These are phyloP conservation scores for Tetranychus truncatus DNA, from an alignment of 2,888 invertebrate genomes.

Conservation along the genomic window DNA sequence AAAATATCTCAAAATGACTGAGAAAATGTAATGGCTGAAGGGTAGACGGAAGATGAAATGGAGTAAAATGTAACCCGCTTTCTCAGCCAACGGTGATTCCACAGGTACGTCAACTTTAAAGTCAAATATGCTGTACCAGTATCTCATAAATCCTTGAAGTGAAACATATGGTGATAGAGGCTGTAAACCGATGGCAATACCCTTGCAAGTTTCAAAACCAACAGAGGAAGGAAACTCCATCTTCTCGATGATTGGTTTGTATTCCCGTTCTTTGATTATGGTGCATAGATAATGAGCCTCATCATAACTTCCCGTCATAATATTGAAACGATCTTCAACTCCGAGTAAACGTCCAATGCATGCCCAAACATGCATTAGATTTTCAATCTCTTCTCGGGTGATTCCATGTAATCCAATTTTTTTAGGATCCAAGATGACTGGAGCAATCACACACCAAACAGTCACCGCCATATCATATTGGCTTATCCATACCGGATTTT, in stretches of 20 bases:
- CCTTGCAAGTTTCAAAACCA: slow-evolving; percentile 9
- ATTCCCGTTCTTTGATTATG: slow-evolving; percentile 15
- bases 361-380: slow-evolving; percentile 62
- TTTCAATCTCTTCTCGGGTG: slow-evolving; percentile 47
- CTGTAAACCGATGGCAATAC: slow-evolving; percentile 1
- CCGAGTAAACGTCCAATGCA: slow-evolving; percentile 62
- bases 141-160: neutral
- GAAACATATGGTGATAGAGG: neutral
- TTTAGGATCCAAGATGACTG: slow-evolving; percentile 43
- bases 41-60: neutral
- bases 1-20: neutral
- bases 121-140: neutral
- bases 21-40: neutral
- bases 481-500: slow-evolving; percentile 39
- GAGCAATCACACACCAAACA: slow-evolving; percentile 68
- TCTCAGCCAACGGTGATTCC: neutral
- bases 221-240: neutral
- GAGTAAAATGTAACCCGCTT: neutral
- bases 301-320: slow-evolving; percentile 14
- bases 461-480: slow-evolving; percentile 69
- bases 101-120: slow-evolving; percentile 10
- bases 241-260: neutral
- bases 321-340: slow-evolving; percentile 43
- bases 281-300: slow-evolving; percentile 3
- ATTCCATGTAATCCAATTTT: slow-evolving; percentile 46